phyloP scores from a whole-genome alignment of 1,140 invertebrate genomes.

The Pogonomyrmex barbatus region DNA sequence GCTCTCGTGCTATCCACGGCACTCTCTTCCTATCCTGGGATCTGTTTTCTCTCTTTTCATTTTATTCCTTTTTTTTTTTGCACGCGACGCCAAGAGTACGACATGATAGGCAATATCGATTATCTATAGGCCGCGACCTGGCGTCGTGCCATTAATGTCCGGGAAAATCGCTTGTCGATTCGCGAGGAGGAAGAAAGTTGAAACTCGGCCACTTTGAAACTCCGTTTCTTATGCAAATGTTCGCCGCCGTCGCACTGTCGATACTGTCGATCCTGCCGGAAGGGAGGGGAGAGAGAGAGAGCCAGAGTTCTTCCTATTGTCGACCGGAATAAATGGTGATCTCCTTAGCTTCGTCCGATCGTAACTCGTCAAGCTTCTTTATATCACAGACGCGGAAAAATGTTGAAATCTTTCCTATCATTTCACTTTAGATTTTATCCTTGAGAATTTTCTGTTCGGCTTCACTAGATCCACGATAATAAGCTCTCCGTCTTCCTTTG shows the following conservation, averaged over 20 bases:
- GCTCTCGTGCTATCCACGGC: neutral
- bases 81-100: constrained; percentile 31
- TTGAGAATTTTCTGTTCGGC: neutral
- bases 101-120: constrained; percentile 68
- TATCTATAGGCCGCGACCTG: constrained; percentile 55
- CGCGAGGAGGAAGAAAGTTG: constrained; percentile 15
- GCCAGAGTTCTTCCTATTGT: constrained; percentile 1
- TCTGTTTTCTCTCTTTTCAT: constrained; percentile 15
- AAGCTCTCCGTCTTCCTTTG: too few relatives aligned
- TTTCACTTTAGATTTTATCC: constrained; percentile 36
- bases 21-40: neutral
- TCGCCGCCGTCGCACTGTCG: constrained; percentile 16
- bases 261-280: constrained; percentile 45
- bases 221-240: constrained; percentile 60
- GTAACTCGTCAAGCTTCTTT: constrained; percentile 20
- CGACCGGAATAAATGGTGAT: constrained; percentile 40
- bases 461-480: neutral
- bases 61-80: constrained; percentile 13
- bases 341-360: neutral
- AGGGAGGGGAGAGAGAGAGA: neutral
- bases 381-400: neutral
- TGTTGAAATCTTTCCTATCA: constrained; percentile 1
- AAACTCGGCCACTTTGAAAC: constrained; percentile 42
- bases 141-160: constrained; percentile 63
- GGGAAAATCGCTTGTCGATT: constrained; percentile 62